These are phyloP conservation scores for Dryomyza anilis DNA, from an alignment of 2,888 invertebrate species.

Conservation along the genomic window DNA sequence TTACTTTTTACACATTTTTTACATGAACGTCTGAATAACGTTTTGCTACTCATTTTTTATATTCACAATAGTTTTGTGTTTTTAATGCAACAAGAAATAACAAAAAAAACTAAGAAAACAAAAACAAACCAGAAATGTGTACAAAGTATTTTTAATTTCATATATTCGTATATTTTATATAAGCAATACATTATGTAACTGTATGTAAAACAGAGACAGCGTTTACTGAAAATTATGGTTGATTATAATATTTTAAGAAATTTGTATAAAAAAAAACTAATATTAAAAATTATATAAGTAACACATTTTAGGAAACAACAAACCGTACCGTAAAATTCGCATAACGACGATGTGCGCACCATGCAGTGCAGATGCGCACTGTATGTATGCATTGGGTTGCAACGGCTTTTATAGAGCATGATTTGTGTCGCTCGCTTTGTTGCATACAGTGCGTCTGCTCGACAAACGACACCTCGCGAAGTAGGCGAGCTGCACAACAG, in stretches of 20 bases:
- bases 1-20: constrained; percentile 15
- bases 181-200: background rate
- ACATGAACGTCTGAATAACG: background rate
- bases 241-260: no score
- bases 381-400: no score
- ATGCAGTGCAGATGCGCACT: no score
- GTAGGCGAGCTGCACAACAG: no score
- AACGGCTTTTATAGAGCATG: background rate
- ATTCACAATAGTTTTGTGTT: background rate
- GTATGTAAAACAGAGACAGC: background rate
- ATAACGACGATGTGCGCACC: no score
- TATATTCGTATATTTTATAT: constrained; percentile 30
- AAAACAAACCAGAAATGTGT: constrained; percentile 1
- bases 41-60: constrained; percentile 4
- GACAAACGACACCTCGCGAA: background rate
- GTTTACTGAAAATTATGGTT: background rate
- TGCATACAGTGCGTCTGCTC: background rate
- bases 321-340: no score
- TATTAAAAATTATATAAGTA: background rate
- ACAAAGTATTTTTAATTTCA: background rate
- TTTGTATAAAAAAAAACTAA: background rate
- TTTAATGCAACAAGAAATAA: background rate
- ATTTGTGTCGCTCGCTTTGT: background rate
- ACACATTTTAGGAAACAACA: background rate
- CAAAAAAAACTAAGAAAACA: background rate